Evolutionary conservation across 2,113 vertebrate species (phyloP), one percentile per base, ranked within the genome.

Genomic region (Cyprinodon tularosa): DNA sequence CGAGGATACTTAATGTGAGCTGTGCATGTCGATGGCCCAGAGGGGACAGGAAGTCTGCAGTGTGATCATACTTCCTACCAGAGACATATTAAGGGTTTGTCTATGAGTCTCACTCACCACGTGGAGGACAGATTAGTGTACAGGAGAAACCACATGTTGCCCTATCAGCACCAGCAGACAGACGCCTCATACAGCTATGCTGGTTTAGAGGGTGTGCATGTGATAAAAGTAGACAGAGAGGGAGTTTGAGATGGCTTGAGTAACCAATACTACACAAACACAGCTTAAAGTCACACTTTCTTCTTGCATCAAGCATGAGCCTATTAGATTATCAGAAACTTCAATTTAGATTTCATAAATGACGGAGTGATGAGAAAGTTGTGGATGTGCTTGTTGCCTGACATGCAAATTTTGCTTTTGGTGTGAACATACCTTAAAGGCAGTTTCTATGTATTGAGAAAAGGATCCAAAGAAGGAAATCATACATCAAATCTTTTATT

Each of bases 151-250:
- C 78, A 71, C 91, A 90, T 66, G 84, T 71, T 71, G 77, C 71
- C 50, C 71, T 91, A 93, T 93, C 92, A 86, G 78, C 65, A 38
- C 44, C 3, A 71, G 61, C 92, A 93, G 90, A 84, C 80, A 76
- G 64, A 85, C 72, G 64, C 68, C 40, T 48, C 39, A 12, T 87
- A 83, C 53, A 47, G 11, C 37, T 67, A 47, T 72, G 78, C 38
- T 71, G 61, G 37, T 71, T 81, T 65, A 64, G 68, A 0, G 80
- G 40, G 63, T 57, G 66, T 47, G 62, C 42, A 40, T 60, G 84
- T 75, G 76, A 77, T 57, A 74, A 68, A 63, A 68, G 60, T 48
- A 64, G 47, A 63, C 9, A 61, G 8, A 20, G 9, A 62, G 8
- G 38, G 37, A 68, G 40, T 36, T 15, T 68, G 47, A 73, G 20